These are phyloP conservation scores for Cheilosia variabilis DNA, from an alignment of 2,888 invertebrate genomes.

Conservation along the genomic window DNA sequence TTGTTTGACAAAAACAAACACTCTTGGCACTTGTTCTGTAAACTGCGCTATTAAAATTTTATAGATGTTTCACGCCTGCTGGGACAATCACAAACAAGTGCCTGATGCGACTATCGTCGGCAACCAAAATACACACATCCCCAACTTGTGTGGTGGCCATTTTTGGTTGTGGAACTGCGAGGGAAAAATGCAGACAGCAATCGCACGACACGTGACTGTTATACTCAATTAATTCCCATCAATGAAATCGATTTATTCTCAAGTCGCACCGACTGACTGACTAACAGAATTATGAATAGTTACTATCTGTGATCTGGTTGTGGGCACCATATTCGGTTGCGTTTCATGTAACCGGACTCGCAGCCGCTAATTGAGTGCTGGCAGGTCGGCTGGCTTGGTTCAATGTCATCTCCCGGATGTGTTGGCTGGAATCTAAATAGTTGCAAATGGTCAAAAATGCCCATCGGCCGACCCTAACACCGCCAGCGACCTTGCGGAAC, in stretches of 20 bases:
- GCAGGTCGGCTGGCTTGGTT: too few species aligned
- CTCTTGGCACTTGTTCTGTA: slow-evolving; percentile 1
- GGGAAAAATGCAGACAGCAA: slow-evolving; percentile 31
- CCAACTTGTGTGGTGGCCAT: slow-evolving; percentile 10
- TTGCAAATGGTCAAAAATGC: too few species aligned
- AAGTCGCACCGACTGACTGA: neutral
- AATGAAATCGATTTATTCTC: slow-evolving; percentile 6
- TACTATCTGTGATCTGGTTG: slow-evolving; percentile 21
- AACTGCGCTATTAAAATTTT: slow-evolving; percentile 53
- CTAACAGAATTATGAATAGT: slow-evolving; percentile 20
- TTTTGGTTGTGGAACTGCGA: slow-evolving; percentile 9
- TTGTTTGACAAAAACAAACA: slow-evolving; percentile 8
- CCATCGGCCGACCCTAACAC: too few species aligned
- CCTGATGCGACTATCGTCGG: neutral
- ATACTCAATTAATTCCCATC: slow-evolving; percentile 45
- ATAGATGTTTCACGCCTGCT: slow-evolving; percentile 69
- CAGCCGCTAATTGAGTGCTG: too few species aligned
- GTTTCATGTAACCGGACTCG: slow-evolving; percentile 15
- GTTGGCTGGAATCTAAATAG: too few species aligned
- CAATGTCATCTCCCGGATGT: too few species aligned
- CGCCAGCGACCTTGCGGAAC: too few species aligned
- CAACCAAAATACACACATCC: neutral
- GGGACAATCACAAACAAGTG: slow-evolving; percentile 49
- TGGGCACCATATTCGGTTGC: slow-evolving; percentile 23
- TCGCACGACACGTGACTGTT: slow-evolving; percentile 48